These are phyloP conservation scores for Aricia artaxerxes DNA, from an alignment of 2,888 invertebrate species.

Conservation along the genomic window DNA sequence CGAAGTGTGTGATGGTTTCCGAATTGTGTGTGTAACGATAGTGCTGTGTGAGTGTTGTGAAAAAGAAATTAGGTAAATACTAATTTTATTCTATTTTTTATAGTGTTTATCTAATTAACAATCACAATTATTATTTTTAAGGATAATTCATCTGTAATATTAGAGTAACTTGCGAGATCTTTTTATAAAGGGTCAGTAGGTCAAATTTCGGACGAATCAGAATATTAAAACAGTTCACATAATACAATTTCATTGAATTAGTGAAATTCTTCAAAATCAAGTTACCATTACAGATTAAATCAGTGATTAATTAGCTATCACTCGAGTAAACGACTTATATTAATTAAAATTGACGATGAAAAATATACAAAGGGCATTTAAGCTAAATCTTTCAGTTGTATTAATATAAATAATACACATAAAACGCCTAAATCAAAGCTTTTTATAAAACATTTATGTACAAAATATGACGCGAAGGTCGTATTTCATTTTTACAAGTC, in stretches of 20 bases:
- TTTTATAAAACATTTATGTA: neutral
- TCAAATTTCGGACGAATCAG: neutral
- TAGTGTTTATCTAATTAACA: neutral
- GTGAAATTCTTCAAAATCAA: neutral
- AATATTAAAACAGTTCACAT: neutral
- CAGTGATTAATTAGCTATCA: neutral
- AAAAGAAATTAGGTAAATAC: neutral
- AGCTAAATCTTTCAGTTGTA: neutral
- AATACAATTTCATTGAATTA: neutral
- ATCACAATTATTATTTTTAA: neutral
- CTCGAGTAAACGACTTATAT: neutral
- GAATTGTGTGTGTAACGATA: neutral
- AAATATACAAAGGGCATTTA: neutral
- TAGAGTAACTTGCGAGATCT: neutral
- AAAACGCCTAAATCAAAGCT: neutral
- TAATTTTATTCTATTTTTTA: neutral
- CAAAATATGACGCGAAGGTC: too few species aligned
- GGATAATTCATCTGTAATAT: neutral
- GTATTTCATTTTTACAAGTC: neutral
- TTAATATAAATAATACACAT: neutral
- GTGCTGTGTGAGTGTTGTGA: neutral
- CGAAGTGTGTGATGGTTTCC: slow-evolving; percentile 29
- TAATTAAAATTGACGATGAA: neutral
- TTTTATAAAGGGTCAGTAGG: neutral
- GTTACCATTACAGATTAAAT: neutral